Evolutionary conservation across 2,888 invertebrate species (phyloP).

Genomic region (Conomelus anceps): DNA sequence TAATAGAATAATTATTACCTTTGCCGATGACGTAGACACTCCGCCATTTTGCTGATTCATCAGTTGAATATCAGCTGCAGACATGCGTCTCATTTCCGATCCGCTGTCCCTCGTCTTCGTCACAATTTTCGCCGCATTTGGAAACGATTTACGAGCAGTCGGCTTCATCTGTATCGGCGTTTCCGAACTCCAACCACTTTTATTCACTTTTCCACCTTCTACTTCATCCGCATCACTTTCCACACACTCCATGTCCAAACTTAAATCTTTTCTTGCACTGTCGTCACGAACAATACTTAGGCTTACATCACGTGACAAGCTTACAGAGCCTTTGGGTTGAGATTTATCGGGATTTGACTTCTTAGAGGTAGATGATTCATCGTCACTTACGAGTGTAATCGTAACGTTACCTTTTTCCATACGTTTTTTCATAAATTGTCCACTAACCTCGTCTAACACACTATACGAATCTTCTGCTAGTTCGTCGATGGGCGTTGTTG

Average conservation of each 20-base stretch:
- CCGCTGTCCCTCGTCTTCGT: neutral
- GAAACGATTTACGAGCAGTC: conserved; percentile 18
- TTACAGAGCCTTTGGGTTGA: conserved; percentile 13
- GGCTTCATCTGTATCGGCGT: neutral
- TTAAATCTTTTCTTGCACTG: neutral
- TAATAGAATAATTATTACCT: neutral
- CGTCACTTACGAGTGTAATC: conserved; percentile 17
- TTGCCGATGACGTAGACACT: neutral
- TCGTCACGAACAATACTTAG: conserved; percentile 10
- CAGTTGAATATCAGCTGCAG: neutral
- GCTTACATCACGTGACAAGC: conserved; percentile 19
- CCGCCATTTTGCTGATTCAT: neutral
- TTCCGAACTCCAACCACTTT: neutral
- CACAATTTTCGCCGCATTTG: conserved; percentile 1
- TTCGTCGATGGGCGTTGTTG: neutral
- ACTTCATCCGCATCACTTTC: conserved; percentile 20
- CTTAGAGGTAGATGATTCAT: neutral
- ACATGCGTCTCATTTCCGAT: neutral
- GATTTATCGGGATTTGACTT: neutral
- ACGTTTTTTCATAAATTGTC: conserved; percentile 2
- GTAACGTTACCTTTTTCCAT: conserved; percentile 8
- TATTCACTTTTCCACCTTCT: neutral
- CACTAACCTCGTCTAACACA: conserved; percentile 17
- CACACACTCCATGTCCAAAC: conserved; percentile 15
- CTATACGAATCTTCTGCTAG: neutral